These are phyloP conservation scores for Troides oblongomaculatus DNA, from an alignment of 2,888 invertebrate species.

Conservation along the genomic window DNA sequence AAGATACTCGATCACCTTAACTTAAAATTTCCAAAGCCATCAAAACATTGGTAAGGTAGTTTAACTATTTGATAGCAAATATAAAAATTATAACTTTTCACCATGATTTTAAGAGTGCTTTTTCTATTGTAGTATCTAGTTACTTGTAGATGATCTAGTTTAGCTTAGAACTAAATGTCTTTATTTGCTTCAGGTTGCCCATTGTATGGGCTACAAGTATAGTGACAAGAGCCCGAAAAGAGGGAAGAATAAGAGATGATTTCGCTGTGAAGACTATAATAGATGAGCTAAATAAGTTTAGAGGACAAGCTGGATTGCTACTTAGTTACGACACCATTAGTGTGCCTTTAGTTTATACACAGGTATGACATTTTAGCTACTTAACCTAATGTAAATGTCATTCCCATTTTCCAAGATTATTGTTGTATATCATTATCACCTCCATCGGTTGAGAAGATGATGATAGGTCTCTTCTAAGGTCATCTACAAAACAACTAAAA, in stretches of 20 bases:
- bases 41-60: conserved; percentile 88
- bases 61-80: neutral
- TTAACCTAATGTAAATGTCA: neutral
- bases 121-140: too few species aligned
- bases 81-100: neutral
- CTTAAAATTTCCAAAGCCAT: conserved; percentile 89
- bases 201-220: conserved; percentile 96
- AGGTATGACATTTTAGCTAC: conserved; percentile 66
- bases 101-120: neutral
- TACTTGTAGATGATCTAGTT: neutral
- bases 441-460: too few species aligned
- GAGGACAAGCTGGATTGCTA: conserved; percentile 87
- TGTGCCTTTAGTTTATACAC: conserved; percentile 90
- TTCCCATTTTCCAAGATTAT: neutral
- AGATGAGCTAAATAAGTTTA: conserved; percentile 91
- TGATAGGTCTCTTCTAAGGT: too few species aligned
- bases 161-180: neutral
- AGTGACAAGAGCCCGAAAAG: conserved; percentile 92
- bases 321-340: conserved; percentile 89
- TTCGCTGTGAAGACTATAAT: conserved; percentile 95
- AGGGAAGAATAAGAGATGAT: conserved; percentile 93
- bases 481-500: too few species aligned
- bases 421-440: too few species aligned
- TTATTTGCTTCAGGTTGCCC: conserved; percentile 81
- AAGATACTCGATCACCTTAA: conserved; percentile 88